These are phyloP conservation scores for Accipiter virgatus DNA, from an alignment of 2,113 vertebrate genomes.

Conservation along the genomic window DNA sequence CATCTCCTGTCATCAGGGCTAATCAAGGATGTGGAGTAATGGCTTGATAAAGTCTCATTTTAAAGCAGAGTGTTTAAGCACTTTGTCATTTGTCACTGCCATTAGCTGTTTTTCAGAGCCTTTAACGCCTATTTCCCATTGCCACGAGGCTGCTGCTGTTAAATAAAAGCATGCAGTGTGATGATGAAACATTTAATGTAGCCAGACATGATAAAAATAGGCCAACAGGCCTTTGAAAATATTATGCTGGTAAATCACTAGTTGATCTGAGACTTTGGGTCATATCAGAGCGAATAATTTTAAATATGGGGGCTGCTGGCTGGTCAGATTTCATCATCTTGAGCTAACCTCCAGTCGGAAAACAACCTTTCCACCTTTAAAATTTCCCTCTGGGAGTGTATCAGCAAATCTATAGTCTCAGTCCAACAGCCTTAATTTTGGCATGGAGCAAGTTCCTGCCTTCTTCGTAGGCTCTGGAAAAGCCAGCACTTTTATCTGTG, in stretches of 20 bases:
- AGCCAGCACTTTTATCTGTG: not conserved
- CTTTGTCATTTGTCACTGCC: not conserved
- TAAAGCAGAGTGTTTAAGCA: not conserved
- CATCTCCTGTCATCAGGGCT: not conserved
- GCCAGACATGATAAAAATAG: not conserved
- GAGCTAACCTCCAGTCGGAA: not conserved
- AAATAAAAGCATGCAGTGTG: not conserved
- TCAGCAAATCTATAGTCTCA: not conserved
- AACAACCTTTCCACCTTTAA: not conserved
- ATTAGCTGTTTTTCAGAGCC: not conserved
- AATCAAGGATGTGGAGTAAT: not conserved
- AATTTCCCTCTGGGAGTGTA: not conserved
- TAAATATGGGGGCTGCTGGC: not conserved
- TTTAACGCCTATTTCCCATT: not conserved
- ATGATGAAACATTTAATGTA: not conserved
- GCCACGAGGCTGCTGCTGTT: not conserved
- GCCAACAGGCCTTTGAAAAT: not conserved
- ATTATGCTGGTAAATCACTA: not conserved
- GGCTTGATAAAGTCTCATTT: not conserved
- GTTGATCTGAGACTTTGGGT: slow-evolving; percentile 12
- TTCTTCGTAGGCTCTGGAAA: not conserved
- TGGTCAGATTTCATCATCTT: not conserved
- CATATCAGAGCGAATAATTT: not conserved
- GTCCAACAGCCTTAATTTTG: not conserved
- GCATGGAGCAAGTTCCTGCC: not conserved